A percentile compares a stretch with the other conserved stretches of the same genome.
Evolutionary conservation across 1,140 invertebrate genomes (phyloP).

Genomic region (Brachionus angularis): DNA sequence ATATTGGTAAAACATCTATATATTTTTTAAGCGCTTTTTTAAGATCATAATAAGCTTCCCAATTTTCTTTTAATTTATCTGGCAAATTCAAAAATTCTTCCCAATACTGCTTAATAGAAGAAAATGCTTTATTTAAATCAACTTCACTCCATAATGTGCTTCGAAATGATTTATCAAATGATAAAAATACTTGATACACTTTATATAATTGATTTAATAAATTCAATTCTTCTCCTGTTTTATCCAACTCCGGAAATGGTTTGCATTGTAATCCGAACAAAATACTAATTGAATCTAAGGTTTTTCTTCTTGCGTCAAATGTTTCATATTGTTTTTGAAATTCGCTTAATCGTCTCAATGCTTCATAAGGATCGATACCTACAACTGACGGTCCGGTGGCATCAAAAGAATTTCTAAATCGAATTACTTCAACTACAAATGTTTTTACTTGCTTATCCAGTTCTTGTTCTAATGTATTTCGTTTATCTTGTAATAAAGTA

Average conservation of each 20-base stretch:
- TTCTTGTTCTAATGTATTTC: conserved; percentile 57
- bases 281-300: conserved; percentile 57
- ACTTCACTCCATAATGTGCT: conserved; percentile 58
- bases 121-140: conserved; percentile 6
- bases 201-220: conserved; percentile 56
- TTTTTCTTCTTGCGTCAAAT: conserved; percentile 55
- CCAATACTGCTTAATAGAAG: background rate
- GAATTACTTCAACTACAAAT: conserved; percentile 59
- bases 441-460: conserved; percentile 59
- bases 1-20: conserved; percentile 11
- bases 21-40: conserved; percentile 34
- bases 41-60: conserved; percentile 30
- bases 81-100: conserved; percentile 32
- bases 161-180: conserved; percentile 55
- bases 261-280: conserved; percentile 56
- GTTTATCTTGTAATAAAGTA: conserved; percentile 54
- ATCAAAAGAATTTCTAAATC: conserved; percentile 59
- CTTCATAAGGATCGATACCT: conserved; percentile 55
- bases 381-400: conserved; percentile 56
- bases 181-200: conserved; percentile 57
- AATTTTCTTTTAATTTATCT: conserved; percentile 39
- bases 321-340: conserved; percentile 54
- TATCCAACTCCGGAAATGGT: conserved; percentile 57
- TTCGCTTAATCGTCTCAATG: conserved; percentile 53
- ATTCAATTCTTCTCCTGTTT: conserved; percentile 57